Percentiles rank a stretch among this genome's conserved stretches.
phyloP scores from a whole-genome alignment of 2,113 vertebrate species.

The Dipodomys spectabilis region DNA sequence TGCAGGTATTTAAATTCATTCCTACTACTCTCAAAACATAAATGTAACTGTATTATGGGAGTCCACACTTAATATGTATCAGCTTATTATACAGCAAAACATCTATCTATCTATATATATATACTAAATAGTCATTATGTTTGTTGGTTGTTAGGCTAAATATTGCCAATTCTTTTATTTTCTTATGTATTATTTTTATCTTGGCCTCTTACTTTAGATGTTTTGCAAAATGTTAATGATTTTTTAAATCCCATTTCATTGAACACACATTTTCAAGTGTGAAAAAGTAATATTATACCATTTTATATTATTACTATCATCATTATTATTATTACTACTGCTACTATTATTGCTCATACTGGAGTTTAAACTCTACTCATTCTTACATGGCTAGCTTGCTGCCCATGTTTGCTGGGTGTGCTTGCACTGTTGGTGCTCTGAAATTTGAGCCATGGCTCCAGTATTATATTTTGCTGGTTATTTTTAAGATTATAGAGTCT shows the following conservation, averaged over 20 bases:
- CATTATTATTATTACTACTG: too few relatives aligned
- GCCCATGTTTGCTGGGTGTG: too few relatives aligned
- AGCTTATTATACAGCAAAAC: background rate
- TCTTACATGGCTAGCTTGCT: too few relatives aligned
- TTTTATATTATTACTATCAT: background rate
- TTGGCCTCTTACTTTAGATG: background rate
- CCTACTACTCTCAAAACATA: background rate
- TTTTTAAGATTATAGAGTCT: too few relatives aligned
- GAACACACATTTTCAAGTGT: slow-evolving; percentile 12
- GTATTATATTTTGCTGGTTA: too few relatives aligned
- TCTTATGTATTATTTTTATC: background rate
- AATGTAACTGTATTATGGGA: background rate
- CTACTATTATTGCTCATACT: too few relatives aligned
- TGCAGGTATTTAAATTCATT: background rate
- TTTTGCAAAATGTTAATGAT: background rate
- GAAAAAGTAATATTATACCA: background rate
- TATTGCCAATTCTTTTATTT: background rate
- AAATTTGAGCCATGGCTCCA: too few relatives aligned
- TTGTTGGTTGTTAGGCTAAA: background rate
- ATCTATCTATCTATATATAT: background rate
- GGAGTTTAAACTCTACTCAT: too few relatives aligned
- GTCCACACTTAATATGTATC: background rate
- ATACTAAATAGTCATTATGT: background rate
- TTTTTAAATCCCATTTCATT: background rate
- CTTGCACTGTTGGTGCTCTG: too few relatives aligned